Evolutionary conservation across 2,797 vertebrate genomes (phyloP).

Genomic region (Hydrophis major): DNA sequence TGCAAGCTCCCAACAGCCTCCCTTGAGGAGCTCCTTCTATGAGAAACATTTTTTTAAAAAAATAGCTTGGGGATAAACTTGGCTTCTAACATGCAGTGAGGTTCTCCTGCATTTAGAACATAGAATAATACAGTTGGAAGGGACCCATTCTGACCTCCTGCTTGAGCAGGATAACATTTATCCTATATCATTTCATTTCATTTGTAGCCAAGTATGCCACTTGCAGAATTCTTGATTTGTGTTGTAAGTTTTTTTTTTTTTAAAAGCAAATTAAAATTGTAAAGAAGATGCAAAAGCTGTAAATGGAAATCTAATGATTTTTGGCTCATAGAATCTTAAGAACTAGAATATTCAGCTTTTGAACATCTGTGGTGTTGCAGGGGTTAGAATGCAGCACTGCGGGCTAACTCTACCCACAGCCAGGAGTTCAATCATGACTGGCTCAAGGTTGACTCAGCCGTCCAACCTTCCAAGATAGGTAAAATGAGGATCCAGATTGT

Average conservation of each 20-base stretch:
- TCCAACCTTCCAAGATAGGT: background rate
- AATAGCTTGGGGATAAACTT: background rate
- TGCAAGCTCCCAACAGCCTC: background rate
- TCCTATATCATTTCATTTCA: background rate
- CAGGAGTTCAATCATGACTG: accelerated
- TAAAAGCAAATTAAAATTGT: background rate
- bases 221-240: background rate
- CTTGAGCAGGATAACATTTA: background rate
- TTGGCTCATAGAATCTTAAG: background rate
- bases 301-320: background rate
- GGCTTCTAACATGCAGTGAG: background rate
- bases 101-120: background rate
- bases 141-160: no score
- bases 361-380: background rate
- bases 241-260: background rate
- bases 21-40: background rate
- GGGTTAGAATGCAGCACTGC: background rate
- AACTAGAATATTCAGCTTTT: background rate
- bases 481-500: background rate
- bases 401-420: background rate
- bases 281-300: background rate
- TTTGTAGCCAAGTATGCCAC: background rate
- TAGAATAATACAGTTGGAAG: background rate
- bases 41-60: background rate
- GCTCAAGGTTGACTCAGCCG: background rate